A percentile compares a stretch with the other conserved stretches of the same genome.
Conservation (phyloP, 2,888 invertebrate genomes). For the Rhaphigaster nebulosa region DNA sequence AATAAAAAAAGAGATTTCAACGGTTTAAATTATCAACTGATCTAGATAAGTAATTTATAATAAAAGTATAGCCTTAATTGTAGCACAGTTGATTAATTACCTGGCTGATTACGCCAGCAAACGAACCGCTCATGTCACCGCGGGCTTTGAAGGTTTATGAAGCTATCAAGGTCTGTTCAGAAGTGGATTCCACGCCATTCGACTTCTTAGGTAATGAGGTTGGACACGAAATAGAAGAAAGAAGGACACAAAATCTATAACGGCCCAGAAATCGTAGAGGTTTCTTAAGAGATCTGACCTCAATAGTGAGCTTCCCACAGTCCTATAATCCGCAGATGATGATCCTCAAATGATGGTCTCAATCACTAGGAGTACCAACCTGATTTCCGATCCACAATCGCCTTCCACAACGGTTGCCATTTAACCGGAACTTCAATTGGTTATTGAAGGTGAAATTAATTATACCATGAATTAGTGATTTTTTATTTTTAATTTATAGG, state of each 20-base stretch:
- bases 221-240: conserved; percentile 29
- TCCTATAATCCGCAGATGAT: conserved; percentile 43
- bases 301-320: conserved; percentile 16
- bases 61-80: background rate
- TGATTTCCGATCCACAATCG: background rate
- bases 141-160: background rate
- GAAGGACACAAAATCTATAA: conserved; percentile 37
- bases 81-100: background rate
- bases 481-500: background rate
- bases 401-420: background rate
- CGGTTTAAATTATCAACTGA: background rate
- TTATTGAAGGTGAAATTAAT: background rate
- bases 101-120: background rate
- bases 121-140: background rate
- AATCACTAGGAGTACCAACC: background rate
- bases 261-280: conserved; percentile 32
- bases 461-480: background rate
- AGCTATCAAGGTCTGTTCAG: conserved; percentile 1
- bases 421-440: background rate
- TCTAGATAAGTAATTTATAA: background rate
- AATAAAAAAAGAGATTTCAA: no score
- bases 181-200: conserved; percentile 33
- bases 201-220: conserved; percentile 24
- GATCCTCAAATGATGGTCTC: conserved; percentile 27
- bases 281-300: conserved; percentile 43